These are phyloP conservation scores for Siniperca chuatsi DNA, from an alignment of 2,113 vertebrate genomes.

Conservation along the genomic window DNA sequence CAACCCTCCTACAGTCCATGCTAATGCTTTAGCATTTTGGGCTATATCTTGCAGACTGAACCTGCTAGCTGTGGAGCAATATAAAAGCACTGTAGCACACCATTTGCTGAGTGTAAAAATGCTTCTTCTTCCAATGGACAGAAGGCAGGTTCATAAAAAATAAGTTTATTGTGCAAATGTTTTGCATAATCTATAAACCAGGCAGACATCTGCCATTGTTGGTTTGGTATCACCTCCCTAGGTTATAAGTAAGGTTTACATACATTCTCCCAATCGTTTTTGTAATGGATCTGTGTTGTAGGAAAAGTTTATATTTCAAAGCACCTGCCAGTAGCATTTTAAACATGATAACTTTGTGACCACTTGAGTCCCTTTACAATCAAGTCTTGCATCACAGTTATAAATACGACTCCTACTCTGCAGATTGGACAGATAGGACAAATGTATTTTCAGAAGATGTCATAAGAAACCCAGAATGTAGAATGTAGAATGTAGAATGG, in stretches of 20 bases:
- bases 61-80: not conserved
- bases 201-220: not conserved
- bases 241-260: conserved; percentile 3
- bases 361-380: conserved; percentile 9
- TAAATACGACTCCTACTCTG: not conserved
- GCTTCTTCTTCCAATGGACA: not conserved
- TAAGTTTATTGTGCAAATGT: not conserved
- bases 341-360: conserved; percentile 13
- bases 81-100: not conserved
- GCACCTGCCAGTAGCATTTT: conserved; percentile 7
- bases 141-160: not conserved
- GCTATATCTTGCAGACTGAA: not conserved
- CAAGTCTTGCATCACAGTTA: conserved; percentile 12
- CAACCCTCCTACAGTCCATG: not conserved
- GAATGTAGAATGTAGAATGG: not conserved
- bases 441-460: conserved; percentile 5
- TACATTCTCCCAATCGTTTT: not conserved
- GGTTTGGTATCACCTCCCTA: not conserved
- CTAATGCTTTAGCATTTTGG: not conserved
- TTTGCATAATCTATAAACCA: conserved; percentile 4
- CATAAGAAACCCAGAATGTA: not conserved
- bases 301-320: not conserved
- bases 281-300: not conserved
- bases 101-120: not conserved
- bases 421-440: not conserved